Evolutionary conservation across 1,140 invertebrate species (phyloP).

Genomic region (Drosophila orena): DNA sequence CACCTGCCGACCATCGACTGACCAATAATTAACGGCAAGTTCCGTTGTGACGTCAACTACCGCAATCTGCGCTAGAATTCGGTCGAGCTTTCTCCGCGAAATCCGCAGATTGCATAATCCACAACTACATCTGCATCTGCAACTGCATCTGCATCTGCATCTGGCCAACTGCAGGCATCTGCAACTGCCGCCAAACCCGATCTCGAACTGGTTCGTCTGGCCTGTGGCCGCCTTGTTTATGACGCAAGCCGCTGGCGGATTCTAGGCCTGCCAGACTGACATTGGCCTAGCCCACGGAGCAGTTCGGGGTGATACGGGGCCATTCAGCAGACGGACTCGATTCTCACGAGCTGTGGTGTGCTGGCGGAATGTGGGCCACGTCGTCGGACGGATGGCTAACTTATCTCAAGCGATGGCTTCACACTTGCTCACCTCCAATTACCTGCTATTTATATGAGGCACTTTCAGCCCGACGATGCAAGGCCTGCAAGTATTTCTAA

Average conservation of each 20-base stretch:
- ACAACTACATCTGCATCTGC: slow-evolving; percentile 18
- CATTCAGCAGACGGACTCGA: slow-evolving; percentile 28
- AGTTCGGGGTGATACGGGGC: not conserved
- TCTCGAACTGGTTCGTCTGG: slow-evolving; percentile 31
- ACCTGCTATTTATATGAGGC: not conserved
- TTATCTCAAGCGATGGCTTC: slow-evolving; percentile 19
- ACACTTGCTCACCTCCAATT: slow-evolving; percentile 30
- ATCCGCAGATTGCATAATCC: slow-evolving; percentile 35
- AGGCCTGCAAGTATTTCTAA: not conserved
- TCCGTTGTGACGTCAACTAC: slow-evolving; percentile 55
- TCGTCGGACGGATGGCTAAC: slow-evolving; percentile 8
- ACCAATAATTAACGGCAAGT: slow-evolving; percentile 25
- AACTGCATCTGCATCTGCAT: slow-evolving; percentile 3
- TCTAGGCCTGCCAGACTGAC: slow-evolving; percentile 38
- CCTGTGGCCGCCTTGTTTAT: slow-evolving; percentile 29
- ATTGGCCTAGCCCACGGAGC: slow-evolving; percentile 34
- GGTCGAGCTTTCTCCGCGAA: slow-evolving; percentile 27
- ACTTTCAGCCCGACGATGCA: not conserved
- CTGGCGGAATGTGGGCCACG: slow-evolving; percentile 30
- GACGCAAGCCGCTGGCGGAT: slow-evolving; percentile 49
- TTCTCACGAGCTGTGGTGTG: slow-evolving; percentile 13
- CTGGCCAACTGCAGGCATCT: not conserved
- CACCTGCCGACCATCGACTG: not conserved
- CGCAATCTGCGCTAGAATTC: slow-evolving; percentile 56
- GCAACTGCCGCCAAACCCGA: slow-evolving; percentile 19